Evolutionary conservation across 2,888 invertebrate genomes (phyloP), one percentile per base, ranked within the genome.

Genomic region (Cecidostiba fungosa): DNA sequence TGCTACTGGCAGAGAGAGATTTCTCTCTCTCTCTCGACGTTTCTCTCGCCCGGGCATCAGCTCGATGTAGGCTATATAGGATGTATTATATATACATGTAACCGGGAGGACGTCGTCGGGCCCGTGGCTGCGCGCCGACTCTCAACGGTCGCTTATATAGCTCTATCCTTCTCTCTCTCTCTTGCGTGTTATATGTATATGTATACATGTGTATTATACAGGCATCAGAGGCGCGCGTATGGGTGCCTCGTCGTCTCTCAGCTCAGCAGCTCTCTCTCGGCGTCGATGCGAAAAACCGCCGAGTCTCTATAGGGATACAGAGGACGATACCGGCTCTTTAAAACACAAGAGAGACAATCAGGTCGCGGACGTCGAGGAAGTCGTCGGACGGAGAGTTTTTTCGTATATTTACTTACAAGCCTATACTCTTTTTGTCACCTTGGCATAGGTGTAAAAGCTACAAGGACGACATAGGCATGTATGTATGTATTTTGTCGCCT

Each of bases 11-110:
- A n/a, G n/a, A 54, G 54, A 23, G 54, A 23, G 19, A 1, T 66
- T 66, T 26, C 66, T 23, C 72, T 43, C 0, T 36, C 43, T 73
- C 73, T 43, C 23, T 23, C 3, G 14, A 36, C 36, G 16, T 8
- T 23, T 23, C 19, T 62, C 29, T 66, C 66, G 66, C 66, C 36
- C 32, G 70, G 36, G 36, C 16, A 66, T 26, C 23, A n/a, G 70
- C 54, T 59, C 54, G 54, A 23, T 73, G 26, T 8, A 39, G 73
- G 73, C 47, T 59, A n/a, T n/a, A 59, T 59, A 66, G n/a, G 23
- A 5, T 4, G 14, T 16, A 2, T 3, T 4, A 4, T 66, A 66
- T 12, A 66, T 6, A 29, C 14, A n/a, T 32, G 10, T 29, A 62
- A n/a, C 70, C 36, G 39, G 70, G 70, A 39, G 36, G n/a, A 36